Evolutionary conservation across 1,140 invertebrate species (phyloP).

Genomic region (Bombus fervidus): DNA sequence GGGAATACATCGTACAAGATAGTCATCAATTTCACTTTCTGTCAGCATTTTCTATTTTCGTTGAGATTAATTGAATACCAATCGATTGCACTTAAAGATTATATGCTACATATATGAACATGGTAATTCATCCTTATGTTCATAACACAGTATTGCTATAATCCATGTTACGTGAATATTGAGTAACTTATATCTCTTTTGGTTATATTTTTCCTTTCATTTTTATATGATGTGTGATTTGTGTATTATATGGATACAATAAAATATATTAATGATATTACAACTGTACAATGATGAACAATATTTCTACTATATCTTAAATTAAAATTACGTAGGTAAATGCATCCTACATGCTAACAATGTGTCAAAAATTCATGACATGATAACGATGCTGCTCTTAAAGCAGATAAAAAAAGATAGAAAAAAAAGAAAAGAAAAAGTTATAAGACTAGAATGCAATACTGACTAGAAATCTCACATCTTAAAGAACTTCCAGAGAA

Average conservation of each 20-base stretch:
- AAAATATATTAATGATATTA: conserved; percentile 40
- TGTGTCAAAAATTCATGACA: conserved; percentile 6
- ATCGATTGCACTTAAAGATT: conserved; percentile 8
- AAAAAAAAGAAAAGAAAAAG: background rate
- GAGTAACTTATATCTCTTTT: conserved; percentile 16
- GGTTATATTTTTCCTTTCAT: background rate
- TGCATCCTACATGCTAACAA: conserved; percentile 56
- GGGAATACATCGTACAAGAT: conserved; percentile 29
- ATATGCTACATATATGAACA: conserved; percentile 38
- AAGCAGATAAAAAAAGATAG: conserved; percentile 61
- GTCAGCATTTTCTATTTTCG: conserved; percentile 15
- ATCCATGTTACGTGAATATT: conserved; percentile 3
- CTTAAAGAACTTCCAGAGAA: conserved; percentile 47
- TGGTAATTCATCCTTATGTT: conserved; percentile 43
- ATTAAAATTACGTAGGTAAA: conserved; percentile 53
- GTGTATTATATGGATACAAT: conserved; percentile 21
- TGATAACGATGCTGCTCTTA: conserved; percentile 13
- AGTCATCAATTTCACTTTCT: conserved; percentile 30
- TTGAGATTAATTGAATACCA: background rate
- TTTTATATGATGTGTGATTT: conserved; percentile 32
- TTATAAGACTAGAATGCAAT: conserved; percentile 75
- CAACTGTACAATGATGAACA: conserved; percentile 49
- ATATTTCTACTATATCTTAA: conserved; percentile 48
- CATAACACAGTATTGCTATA: conserved; percentile 33
- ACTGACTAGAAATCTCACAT: conserved; percentile 76